Base-by-base conservation (phyloP, 1,140 invertebrate genomes). In the Sminthurinus signatus region DNA sequence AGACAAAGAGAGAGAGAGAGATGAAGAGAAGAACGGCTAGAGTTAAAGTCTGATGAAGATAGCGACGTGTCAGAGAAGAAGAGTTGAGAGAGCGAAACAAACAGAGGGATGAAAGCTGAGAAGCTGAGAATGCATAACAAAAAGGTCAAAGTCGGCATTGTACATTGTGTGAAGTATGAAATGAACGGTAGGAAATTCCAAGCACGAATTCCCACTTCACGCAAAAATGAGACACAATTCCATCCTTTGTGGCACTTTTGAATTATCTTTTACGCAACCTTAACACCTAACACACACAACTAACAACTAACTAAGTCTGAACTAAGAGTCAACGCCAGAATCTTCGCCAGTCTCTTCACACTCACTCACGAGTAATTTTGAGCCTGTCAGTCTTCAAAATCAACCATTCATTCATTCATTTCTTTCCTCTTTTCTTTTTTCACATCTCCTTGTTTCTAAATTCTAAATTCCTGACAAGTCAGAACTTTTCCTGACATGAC, bases 171-270 rank as follows among this genome's bases (percentile, higher is more conserved):
- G 19, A 15, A 36, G 32, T 8, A 15, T 36, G 32, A 36, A 44
- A 67, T 32, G 32, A 42, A 55, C 31, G 3, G 21, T 2, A 51
- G 50, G 50, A 58, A 68, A 68, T 68, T 68, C 67, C 43, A 64
- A 64, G 60, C 51, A 64, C 55, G 62, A 55, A 60, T 56, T 64
- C 51, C 62, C 51, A 64, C 67, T 67, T 68, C 52, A 68, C 62
- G 52, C 61, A 60, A 65, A 65, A 65, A 64, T 64, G 43, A 63
- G 56, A 59, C 32, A 57, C 62, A 59, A 64, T 65, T 42, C 64
- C 31, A 54, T 31, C 43, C 64, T 60, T 65, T 60, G 57, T 65
- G 42, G 27, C 25, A 65, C 19, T 54, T 60, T 65, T 59, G 54
- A 60, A 65, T 60, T 64, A 57, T 64, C 60, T 28, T 29, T 2